Base-by-base conservation (phyloP, 2,797 vertebrate genomes). In the Aldrovandia affinis region DNA sequence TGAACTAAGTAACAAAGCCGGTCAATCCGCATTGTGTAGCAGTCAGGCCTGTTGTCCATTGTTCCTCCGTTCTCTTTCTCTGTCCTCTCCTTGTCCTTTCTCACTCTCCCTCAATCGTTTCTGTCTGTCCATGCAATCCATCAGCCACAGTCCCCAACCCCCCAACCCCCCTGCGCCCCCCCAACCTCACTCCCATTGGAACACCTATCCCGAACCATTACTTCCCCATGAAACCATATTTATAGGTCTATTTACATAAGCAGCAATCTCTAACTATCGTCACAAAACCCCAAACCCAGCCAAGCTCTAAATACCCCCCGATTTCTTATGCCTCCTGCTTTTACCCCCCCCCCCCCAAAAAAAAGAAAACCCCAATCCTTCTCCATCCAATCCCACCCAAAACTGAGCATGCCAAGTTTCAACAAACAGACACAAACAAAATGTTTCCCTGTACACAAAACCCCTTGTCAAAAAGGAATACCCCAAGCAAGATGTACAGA, bases 401-500 rank as follows among this genome's bases (percentile, higher is more conserved):
- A 83, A 39, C 63, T 73, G 50, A 42, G 68, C 73, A 83, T 82
- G 80, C 63, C 15, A 70, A 82, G 65, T 83, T 81, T 83, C 78
- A 81, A 85, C 52, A 81, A 70, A 78, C 68, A 85, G 83, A 84
- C 78, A 85, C 83, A 78, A 83, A 81, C 4, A 44, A 83, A 85
- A 83, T 75, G 54, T 59, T 44, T 80, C 81, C 81, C 50, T 80
- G 78, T 84, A 80, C 83, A 77, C 81, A 86, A 82, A 83, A 55
- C 82, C 80, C 83, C 77, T 44, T 57, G 73, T 63, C 55, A 86
- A 84, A 85, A 89, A 87, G 61, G 20, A 80, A 86, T 80, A 86
- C 80, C 75, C 86, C 84, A 87, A 88, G 86, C 87, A 86, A 80
- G 85, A 87, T 82, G 81, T 54, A 88, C 84, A 83, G 82, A 86